These are phyloP conservation scores for Caradrina clavipalpis DNA, from an alignment of 2,888 invertebrate genomes.

Conservation along the genomic window DNA sequence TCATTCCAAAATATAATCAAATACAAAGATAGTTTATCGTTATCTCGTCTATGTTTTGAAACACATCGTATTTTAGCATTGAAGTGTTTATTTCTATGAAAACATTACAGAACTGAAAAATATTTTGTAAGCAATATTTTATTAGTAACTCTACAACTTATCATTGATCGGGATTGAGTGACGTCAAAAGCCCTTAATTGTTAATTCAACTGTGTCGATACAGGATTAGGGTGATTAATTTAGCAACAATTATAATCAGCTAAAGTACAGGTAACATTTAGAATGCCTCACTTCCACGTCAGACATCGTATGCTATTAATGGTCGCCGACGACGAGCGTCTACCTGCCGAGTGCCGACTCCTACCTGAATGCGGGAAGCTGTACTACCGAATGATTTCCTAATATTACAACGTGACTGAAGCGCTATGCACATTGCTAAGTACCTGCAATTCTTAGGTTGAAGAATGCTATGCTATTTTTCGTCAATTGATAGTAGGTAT, in stretches of 20 bases:
- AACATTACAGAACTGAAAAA: slow-evolving; percentile 11
- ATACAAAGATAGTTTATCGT: slow-evolving; percentile 58
- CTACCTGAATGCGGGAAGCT: slow-evolving; percentile 24
- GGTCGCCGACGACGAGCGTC: slow-evolving; percentile 9
- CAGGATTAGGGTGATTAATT: slow-evolving; percentile 35
- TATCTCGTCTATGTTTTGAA: slow-evolving; percentile 53
- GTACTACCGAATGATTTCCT: slow-evolving; percentile 21
- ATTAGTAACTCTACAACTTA: slow-evolving; percentile 14
- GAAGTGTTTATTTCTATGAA: slow-evolving; percentile 28
- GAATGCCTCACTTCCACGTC: slow-evolving; percentile 58
- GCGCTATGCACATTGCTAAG: not conserved
- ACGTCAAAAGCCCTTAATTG: slow-evolving; percentile 53
- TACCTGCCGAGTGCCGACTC: not conserved
- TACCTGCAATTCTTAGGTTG: not conserved
- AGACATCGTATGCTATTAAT: slow-evolving; percentile 53
- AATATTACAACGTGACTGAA: slow-evolving; percentile 1
- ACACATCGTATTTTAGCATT: slow-evolving; percentile 36
- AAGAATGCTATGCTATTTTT: no score
- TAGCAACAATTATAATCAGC: slow-evolving; percentile 50
- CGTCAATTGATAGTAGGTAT: no score
- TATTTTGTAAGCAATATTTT: slow-evolving; percentile 7
- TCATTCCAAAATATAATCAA: slow-evolving; percentile 50
- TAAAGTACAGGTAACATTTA: slow-evolving; percentile 40
- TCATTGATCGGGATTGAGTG: slow-evolving; percentile 19
- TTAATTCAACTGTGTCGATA: slow-evolving; percentile 51